These are phyloP conservation scores for Smutsia gigantea DNA, from an alignment of 2,797 vertebrate genomes.

Conservation along the genomic window DNA sequence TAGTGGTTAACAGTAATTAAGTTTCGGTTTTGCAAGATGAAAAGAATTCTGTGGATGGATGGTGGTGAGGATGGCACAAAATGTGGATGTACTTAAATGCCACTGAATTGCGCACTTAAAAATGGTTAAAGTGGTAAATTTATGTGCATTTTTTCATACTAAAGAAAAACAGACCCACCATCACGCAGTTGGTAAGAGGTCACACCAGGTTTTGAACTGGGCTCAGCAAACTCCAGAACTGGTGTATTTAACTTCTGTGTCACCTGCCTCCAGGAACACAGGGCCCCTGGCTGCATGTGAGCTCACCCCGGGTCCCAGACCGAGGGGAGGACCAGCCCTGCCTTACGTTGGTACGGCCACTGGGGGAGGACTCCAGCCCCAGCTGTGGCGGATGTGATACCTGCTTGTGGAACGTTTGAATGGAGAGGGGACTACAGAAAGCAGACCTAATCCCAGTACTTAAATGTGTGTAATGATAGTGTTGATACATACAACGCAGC, in stretches of 20 bases:
- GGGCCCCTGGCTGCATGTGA: neutral
- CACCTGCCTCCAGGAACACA: neutral
- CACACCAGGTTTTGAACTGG: neutral
- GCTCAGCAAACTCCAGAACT: neutral
- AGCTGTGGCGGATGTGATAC: no score
- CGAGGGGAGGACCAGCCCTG: neutral
- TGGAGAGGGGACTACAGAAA: neutral
- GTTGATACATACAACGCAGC: neutral
- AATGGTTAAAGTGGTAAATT: neutral
- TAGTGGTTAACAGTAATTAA: no score
- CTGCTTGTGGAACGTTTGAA: neutral
- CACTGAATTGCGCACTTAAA: neutral
- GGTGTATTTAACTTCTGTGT: accelerated
- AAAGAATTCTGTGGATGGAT: neutral
- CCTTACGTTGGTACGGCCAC: neutral
- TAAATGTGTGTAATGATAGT: neutral
- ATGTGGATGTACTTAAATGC: neutral
- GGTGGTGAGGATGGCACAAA: no score
- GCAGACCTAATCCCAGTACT: neutral
- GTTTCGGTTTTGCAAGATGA: neutral
- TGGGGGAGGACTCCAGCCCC: accelerated
- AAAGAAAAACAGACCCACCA: neutral
- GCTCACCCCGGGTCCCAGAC: neutral
- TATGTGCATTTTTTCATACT: neutral
- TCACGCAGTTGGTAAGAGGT: neutral